A percentile compares a stretch with the other conserved stretches of the same genome.
phyloP scores from a whole-genome alignment of 2,888 invertebrate species.

The Nephrocerus scutellatus region DNA sequence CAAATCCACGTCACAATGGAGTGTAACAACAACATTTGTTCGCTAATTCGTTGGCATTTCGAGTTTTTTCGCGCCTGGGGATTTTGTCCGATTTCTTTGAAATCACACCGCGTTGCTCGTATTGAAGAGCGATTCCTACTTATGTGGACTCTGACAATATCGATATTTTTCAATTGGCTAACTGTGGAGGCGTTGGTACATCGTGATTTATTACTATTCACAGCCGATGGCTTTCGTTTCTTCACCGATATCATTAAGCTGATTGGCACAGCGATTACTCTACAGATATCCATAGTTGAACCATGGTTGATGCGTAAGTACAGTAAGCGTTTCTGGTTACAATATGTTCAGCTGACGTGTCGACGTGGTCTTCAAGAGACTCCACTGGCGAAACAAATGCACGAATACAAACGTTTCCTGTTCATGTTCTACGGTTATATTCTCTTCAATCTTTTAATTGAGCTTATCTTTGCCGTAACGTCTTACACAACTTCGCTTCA shows the following conservation, averaged over 20 bases:
- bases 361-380: constrained; percentile 2
- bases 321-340: constrained; percentile 15
- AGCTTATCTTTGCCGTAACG: not conserved
- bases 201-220: not conserved
- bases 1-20: too few relatives aligned
- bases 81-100: constrained; percentile 15
- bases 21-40: constrained; percentile 7
- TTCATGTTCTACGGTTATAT: constrained; percentile 13
- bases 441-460: not conserved
- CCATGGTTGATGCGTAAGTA: constrained; percentile 11
- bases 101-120: not conserved
- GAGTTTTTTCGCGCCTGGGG: constrained; percentile 15
- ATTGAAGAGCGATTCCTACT: constrained; percentile 6
- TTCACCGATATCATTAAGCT: constrained; percentile 12
- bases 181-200: not conserved
- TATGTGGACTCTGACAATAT: constrained; percentile 8
- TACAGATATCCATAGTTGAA: constrained; percentile 12
- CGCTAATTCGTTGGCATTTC: constrained; percentile 16
- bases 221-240: constrained; percentile 11
- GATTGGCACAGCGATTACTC: constrained; percentile 2
- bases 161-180: not conserved
- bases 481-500: not conserved
- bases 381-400: constrained; percentile 10
- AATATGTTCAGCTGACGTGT: constrained; percentile 10
- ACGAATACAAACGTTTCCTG: constrained; percentile 16